These are phyloP conservation scores for Propithecus deckenii DNA, from an alignment of 2,797 vertebrate species.

Conservation along the genomic window DNA sequence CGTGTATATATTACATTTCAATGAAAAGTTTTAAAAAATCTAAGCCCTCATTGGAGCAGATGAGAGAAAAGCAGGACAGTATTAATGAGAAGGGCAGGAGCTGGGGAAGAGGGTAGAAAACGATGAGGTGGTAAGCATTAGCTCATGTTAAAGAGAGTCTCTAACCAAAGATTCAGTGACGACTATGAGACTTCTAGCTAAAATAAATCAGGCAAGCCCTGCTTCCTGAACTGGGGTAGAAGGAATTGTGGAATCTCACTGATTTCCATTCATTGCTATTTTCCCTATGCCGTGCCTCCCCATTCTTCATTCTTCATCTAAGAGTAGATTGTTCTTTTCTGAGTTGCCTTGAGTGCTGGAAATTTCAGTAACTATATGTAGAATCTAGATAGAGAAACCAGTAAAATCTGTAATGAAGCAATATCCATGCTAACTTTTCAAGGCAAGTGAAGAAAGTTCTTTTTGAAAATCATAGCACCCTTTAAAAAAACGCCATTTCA, in stretches of 20 bases:
- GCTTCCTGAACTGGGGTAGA: background rate
- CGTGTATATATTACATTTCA: background rate
- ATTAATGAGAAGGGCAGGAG: background rate
- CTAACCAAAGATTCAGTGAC: background rate
- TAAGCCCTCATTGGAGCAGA: background rate
- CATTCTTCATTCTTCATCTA: background rate
- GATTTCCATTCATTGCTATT: background rate
- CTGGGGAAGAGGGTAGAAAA: background rate
- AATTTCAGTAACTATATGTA: background rate
- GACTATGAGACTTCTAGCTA: background rate
- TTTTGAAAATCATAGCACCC: background rate
- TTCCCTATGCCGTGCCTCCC: background rate
- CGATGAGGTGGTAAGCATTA: background rate
- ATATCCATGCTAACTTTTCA: background rate
- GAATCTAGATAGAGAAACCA: background rate
- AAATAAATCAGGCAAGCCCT: no score
- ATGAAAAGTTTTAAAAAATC: background rate
- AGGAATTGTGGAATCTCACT: background rate
- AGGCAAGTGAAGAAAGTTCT: background rate
- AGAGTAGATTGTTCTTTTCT: background rate
- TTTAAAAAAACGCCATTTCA: background rate
- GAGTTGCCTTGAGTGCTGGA: background rate
- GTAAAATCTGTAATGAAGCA: background rate
- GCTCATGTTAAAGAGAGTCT: background rate
- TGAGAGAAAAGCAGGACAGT: background rate